These are phyloP conservation scores for Lepidocolaptes lacrymiger DNA, from an alignment of 2,797 vertebrate species.

Conservation along the genomic window DNA sequence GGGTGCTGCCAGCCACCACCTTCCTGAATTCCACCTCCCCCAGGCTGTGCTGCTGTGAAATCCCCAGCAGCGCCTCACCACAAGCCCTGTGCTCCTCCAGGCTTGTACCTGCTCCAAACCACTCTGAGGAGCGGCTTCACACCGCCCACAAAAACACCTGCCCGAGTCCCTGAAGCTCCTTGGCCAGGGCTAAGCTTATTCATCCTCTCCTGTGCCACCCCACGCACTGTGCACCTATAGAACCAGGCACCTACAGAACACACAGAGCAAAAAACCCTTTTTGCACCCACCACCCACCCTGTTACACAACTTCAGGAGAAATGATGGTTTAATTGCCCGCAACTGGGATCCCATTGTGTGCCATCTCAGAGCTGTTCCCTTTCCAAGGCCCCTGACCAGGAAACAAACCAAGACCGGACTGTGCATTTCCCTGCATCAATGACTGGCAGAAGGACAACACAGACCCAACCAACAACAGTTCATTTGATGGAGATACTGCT, in stretches of 20 bases:
- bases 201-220: neutral
- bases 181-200: rapidly evolving
- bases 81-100: neutral
- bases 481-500: neutral
- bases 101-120: neutral
- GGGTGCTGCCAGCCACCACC: neutral
- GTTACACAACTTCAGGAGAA: rapidly evolving
- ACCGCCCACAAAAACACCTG: neutral
- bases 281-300: neutral
- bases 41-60: rapidly evolving
- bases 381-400: neutral
- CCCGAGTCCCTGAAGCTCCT: neutral
- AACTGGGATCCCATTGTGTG: neutral
- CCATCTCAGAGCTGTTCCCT: neutral
- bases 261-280: neutral
- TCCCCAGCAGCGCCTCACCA: rapidly evolving
- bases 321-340: rapidly evolving
- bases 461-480: neutral
- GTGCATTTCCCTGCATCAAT: neutral
- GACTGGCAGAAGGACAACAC: neutral
- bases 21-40: neutral
- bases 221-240: rapidly evolving
- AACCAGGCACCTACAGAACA: neutral
- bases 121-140: rapidly evolving
- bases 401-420: neutral